A percentile compares a stretch with the other conserved stretches of the same genome.
Evolutionary conservation across 1,140 invertebrate genomes (phyloP).

Genomic region (Drosophila saltans): DNA sequence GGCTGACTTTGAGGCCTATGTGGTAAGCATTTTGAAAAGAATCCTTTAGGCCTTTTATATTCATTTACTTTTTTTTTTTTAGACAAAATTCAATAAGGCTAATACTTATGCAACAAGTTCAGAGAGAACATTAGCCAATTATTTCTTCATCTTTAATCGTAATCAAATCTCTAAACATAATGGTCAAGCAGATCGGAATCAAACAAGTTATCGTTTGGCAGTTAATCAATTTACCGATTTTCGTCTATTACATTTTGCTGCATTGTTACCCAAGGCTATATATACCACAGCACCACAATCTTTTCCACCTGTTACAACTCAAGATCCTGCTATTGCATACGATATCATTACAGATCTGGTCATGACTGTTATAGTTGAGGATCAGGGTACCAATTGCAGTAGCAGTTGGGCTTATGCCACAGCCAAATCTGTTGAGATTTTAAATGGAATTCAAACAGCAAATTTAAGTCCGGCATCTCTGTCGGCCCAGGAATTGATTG

Average conservation of each 20-base stretch:
- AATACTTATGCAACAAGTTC: constrained; percentile 22
- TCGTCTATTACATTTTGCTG: constrained; percentile 60
- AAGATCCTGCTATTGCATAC: constrained; percentile 1
- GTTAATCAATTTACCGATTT: constrained; percentile 78
- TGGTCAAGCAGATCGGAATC: constrained; percentile 39
- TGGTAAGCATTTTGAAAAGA: constrained; percentile 32
- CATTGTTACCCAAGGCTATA: constrained; percentile 81
- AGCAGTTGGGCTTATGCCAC: constrained; percentile 84
- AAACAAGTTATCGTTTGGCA: constrained; percentile 45
- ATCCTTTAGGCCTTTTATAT: background rate
- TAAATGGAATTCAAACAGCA: background rate
- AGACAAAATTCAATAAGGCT: constrained; percentile 37
- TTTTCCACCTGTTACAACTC: constrained; percentile 18
- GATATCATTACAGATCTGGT: constrained; percentile 73
- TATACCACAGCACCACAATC: constrained; percentile 10
- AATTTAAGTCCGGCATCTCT: constrained; percentile 63
- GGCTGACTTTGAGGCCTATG: constrained; percentile 43
- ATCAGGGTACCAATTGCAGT: constrained; percentile 87
- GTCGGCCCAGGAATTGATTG: constrained; percentile 85
- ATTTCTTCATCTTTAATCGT: constrained; percentile 63
- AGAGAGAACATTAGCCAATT: constrained; percentile 47
- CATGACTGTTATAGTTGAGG: constrained; percentile 86
- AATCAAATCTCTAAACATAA: constrained; percentile 63
- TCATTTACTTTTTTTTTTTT: background rate
- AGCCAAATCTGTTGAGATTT: constrained; percentile 87